Base-by-base conservation (phyloP, 2,888 invertebrate species). In the Nycteola revayana region DNA sequence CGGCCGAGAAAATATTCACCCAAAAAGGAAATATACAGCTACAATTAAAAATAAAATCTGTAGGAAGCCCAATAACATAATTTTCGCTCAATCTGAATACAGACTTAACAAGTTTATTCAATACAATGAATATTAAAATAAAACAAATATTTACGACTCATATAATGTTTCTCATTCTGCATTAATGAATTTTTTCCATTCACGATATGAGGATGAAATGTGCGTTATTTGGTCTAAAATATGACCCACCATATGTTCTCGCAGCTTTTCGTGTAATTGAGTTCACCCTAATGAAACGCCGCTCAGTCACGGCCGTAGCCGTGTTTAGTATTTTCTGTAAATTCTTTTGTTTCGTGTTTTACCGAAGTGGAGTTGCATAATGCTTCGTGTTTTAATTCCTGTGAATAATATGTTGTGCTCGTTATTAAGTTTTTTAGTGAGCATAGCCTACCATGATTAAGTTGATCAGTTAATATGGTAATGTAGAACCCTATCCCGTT, bases 251-350 rank as follows among this genome's bases (percentile, higher is more conserved):
- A 67, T 75, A 75, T 70, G 66, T 73, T 61, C 51, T 59, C 39
- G 50, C 46, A 47, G 52, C 53, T 61, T 60, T 61, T 48, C 49
- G 49, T 61, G 64, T 72, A 74, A 76, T 78, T 75, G 71, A 76
- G 70, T 73, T 66, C 52, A 44, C 60, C 46, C 43, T 78, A 78
- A 76, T 76, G 74, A 74, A 71, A 74, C 64, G 67, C 58, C 70
- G 69, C 59, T 71, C 60, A 53, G 52, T 57, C 56, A 54, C 43
- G 48, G 40, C 39, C 30, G 3, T 14, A 5, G 5, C 25, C 33
- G 31, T 42, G 44, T 49, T 55, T 59, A 50, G 42, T 41, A 42
- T 42, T 52, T 14, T 43, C 34, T 43, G 41, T 33, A 37, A 43
- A 44, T 49, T 26, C 20, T 39, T 41, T 36, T 45, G 32, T 42